Evolutionary conservation across 1,140 invertebrate genomes (phyloP).

Genomic region (Planococcus citri): DNA sequence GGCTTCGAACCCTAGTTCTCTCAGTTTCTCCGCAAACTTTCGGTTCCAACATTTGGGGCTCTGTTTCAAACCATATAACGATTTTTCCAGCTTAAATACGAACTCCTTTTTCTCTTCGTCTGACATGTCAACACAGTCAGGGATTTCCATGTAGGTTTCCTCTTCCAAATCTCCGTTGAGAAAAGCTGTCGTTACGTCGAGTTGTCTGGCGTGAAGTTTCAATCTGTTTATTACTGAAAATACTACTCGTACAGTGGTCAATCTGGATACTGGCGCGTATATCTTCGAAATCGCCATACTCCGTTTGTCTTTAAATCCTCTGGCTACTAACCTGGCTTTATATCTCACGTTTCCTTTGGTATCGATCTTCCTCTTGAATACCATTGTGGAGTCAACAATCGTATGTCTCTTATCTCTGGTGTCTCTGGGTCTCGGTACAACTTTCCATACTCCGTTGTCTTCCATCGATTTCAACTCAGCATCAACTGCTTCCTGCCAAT

Average conservation of each 20-base stretch:
- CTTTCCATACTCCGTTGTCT: too few species aligned
- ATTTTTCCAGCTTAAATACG: constrained; percentile 30
- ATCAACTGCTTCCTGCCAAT: too few species aligned
- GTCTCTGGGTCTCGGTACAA: too few species aligned
- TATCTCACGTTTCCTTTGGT: too few species aligned
- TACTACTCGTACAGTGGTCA: constrained; percentile 9
- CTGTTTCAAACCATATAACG: constrained; percentile 31
- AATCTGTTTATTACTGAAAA: background rate
- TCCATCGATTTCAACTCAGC: too few species aligned
- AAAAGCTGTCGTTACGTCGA: constrained; percentile 36
- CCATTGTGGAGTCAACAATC: too few species aligned
- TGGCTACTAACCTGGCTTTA: too few species aligned
- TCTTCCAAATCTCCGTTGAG: constrained; percentile 31
- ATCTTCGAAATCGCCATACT: too few species aligned
- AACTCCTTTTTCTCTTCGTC: constrained; percentile 6
- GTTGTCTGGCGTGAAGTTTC: constrained; percentile 26
- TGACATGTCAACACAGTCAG: constrained; percentile 22
- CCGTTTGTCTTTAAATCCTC: too few species aligned
- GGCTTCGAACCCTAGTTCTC: background rate
- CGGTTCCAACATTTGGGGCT: constrained; percentile 28
- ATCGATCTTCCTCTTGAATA: too few species aligned
- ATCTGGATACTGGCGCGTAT: constrained; percentile 22
- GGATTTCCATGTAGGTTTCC: constrained; percentile 33
- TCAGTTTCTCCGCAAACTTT: constrained; percentile 24
- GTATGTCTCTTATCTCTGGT: too few species aligned